Evolutionary conservation across 1,140 invertebrate species (phyloP).

Genomic region (Calliphora vicina): DNA sequence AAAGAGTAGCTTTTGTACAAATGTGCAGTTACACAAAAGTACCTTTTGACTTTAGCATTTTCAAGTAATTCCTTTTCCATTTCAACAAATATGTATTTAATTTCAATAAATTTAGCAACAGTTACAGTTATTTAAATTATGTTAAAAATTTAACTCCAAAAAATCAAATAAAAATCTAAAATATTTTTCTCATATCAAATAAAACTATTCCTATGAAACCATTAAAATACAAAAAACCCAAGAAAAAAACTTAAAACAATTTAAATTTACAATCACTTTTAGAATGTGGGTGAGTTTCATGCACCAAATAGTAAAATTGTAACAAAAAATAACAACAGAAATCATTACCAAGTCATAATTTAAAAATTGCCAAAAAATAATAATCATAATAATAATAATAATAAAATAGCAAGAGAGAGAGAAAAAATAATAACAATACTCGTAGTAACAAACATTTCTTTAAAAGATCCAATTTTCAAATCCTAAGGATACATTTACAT

Average conservation of each 20-base stretch:
- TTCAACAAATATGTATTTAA: too few relatives aligned
- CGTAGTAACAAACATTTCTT: not conserved
- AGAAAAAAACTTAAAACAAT: too few relatives aligned
- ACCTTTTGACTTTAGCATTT: too few relatives aligned
- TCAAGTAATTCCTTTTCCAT: too few relatives aligned
- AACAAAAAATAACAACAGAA: not conserved
- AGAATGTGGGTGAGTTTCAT: not conserved
- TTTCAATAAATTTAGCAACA: not conserved
- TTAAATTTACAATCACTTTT: not conserved
- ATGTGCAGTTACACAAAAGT: too few relatives aligned
- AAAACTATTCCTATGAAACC: too few relatives aligned
- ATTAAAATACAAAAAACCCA: too few relatives aligned
- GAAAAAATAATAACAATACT: not conserved
- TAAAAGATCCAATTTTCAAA: conserved; percentile 8
- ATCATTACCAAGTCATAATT: conserved; percentile 29
- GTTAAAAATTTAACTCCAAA: too few relatives aligned
- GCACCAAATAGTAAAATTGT: not conserved
- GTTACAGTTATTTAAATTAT: not conserved
- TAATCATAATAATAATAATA: not conserved
- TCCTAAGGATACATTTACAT: conserved; percentile 29
- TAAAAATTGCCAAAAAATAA: not conserved
- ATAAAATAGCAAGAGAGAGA: not conserved
- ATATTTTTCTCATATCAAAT: too few relatives aligned
- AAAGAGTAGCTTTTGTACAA: too few relatives aligned
- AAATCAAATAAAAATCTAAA: too few relatives aligned